Conservation (phyloP, 2,888 invertebrate species). For the Lithophane leautieri region DNA sequence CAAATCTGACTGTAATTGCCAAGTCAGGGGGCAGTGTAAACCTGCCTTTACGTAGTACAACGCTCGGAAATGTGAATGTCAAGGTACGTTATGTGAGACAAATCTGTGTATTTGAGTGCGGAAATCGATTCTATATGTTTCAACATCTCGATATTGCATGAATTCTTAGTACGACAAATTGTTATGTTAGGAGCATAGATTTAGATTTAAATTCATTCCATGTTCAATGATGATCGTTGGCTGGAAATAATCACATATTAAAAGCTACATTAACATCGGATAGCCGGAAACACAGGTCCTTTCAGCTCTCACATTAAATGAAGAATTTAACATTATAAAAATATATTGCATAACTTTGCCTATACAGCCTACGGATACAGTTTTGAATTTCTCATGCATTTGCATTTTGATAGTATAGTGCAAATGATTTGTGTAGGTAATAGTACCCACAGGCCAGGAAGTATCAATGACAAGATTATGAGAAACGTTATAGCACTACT, state of each 20-base stretch:
- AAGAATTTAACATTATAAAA: conserved; percentile 1
- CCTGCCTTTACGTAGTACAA: conserved; percentile 56
- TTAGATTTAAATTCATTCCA: neutral
- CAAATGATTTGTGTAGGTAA: conserved; percentile 21
- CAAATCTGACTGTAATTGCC: conserved; percentile 39
- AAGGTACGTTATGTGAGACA: conserved; percentile 67
- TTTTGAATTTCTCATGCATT: conserved; percentile 37
- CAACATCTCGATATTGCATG: conserved; percentile 47
- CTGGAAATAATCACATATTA: neutral
- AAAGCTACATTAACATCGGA: neutral
- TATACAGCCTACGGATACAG: neutral
- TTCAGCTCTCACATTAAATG: neutral
- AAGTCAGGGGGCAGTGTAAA: conserved; percentile 31
- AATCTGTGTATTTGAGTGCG: conserved; percentile 63
- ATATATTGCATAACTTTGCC: neutral
- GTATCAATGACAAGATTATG: conserved; percentile 19
- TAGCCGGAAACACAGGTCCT: neutral
- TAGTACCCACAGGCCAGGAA: conserved; percentile 1
- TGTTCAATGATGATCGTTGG: neutral
- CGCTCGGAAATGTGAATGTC: conserved; percentile 68
- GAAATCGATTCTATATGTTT: conserved; percentile 68
- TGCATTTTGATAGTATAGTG: conserved; percentile 32
- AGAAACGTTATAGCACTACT: conserved; percentile 17
- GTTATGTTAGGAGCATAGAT: conserved; percentile 19
- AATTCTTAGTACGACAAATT: conserved; percentile 50